Evolutionary conservation across 2,888 invertebrate genomes (phyloP).

Genomic region (Doris montereyensis): DNA sequence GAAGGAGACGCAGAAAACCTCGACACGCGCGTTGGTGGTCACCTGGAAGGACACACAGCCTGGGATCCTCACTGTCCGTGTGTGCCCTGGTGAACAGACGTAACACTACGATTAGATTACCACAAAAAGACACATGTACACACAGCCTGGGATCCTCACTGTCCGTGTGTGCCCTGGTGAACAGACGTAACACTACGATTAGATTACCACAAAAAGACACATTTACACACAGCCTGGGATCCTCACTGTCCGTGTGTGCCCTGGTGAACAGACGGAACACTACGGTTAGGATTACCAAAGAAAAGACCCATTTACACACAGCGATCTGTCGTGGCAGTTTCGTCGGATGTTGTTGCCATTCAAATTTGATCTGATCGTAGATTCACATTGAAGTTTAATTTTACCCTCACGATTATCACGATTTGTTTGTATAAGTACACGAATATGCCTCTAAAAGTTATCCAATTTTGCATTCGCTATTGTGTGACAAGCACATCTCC

Average conservation of each 20-base stretch:
- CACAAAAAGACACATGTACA: conserved; percentile 63
- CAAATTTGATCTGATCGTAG: too few relatives aligned
- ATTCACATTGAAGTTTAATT: too few relatives aligned
- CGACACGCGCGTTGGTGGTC: conserved; percentile 89
- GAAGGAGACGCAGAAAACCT: conserved; percentile 90
- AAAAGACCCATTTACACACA: conserved; percentile 77
- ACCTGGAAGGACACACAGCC: conserved; percentile 88
- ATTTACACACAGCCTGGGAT: conserved; percentile 84
- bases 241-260: conserved; percentile 84
- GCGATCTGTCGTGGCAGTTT: too few relatives aligned
- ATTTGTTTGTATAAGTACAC: too few relatives aligned
- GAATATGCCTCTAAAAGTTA: too few relatives aligned
- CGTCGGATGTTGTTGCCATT: too few relatives aligned
- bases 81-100: conserved; percentile 78
- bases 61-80: conserved; percentile 85
- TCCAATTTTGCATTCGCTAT: too few relatives aligned
- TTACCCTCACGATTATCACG: too few relatives aligned
- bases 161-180: conserved; percentile 83
- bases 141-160: conserved; percentile 87
- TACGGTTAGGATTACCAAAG: neutral
- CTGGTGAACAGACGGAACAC: conserved; percentile 72
- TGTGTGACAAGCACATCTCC: too few relatives aligned
- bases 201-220: neutral
- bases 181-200: neutral
- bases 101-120: neutral